Percentiles rank a stretch among this genome's conserved stretches.
Evolutionary conservation across 1,140 invertebrate species (phyloP).

Genomic region (Drosophila baimaii): DNA sequence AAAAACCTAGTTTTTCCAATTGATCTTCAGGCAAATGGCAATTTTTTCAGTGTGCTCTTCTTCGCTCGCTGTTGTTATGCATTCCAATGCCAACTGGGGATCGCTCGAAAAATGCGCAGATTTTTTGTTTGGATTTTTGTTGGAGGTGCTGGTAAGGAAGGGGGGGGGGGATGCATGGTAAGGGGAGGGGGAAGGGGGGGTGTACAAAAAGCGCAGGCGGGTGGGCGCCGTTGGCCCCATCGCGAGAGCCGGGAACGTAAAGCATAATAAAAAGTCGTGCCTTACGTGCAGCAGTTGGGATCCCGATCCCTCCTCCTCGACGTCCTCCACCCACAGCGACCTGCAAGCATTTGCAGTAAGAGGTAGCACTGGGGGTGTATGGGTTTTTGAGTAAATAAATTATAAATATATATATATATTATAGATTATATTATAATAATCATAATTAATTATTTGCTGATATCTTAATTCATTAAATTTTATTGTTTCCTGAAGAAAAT

Average conservation of each 20-base stretch:
- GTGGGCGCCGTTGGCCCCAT: slow-evolving; percentile 76
- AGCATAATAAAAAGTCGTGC: slow-evolving; percentile 81
- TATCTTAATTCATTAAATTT: no score
- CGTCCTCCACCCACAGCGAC: slow-evolving; percentile 26
- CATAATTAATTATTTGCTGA: no score
- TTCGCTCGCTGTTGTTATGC: slow-evolving; percentile 66
- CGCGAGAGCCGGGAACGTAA: slow-evolving; percentile 68
- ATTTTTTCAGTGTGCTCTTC: slow-evolving; percentile 30
- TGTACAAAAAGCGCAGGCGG: slow-evolving; percentile 71
- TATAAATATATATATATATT: no score
- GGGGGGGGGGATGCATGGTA: background rate
- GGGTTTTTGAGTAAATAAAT: no score
- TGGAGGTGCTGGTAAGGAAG: background rate
- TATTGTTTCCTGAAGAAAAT: no score
- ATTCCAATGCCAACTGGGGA: slow-evolving; percentile 71
- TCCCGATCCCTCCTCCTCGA: slow-evolving; percentile 3
- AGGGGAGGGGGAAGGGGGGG: background rate
- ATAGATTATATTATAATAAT: no score
- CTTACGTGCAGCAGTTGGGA: slow-evolving; percentile 73
- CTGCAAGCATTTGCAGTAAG: slow-evolving; percentile 19
- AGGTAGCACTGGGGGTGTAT: background rate
- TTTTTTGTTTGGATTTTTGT: slow-evolving; percentile 59
- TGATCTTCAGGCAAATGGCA: background rate
- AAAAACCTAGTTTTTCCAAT: no score
- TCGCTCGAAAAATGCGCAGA: slow-evolving; percentile 69